Evolutionary conservation across 1,140 invertebrate species (phyloP), one percentile per base, ranked within the genome.

Genomic region (Bicyclus anynana): DNA sequence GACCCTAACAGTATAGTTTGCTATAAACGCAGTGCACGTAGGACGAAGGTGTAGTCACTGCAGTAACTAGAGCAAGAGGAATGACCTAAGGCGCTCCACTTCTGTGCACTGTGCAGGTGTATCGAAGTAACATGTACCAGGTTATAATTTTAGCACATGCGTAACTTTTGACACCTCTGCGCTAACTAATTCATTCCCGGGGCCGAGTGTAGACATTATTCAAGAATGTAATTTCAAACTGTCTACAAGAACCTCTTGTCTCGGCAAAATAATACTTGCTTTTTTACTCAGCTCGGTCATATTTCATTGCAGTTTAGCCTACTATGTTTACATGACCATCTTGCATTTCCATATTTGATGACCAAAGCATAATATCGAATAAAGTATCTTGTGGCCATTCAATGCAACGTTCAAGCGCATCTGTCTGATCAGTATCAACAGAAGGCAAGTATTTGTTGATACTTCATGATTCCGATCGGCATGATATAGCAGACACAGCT

Each of bases 21-120:
- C 14, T 38, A 17, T 5, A 9, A 13, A 33, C 37, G 12, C 14
- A 38, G 20, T 14, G 6, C 14, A 16, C 5, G 37, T 16, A 38
- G 20, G 18, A 44, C 42, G 56, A 53, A 49, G 50, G 57, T 48
- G 50, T 44, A 44, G 2, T 10, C 7, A 7, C n/a, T n/a, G 5
- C 7, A 12, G 5, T 26, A 37, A 47, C 26, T 54, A 47, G 40
- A 33, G 20, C 53, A 35, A 29, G 57, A 48, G 49, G 40, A 59
- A 59, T 17, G 57, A 59, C 57, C 57, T 47, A 44, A 53, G 50
- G 40, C 48, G 57, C 23, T 53, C 57, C 44, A 59, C 50, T 53
- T 59, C 35, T 38, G 48, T 44, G 27, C 38, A 52, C 38, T 29
- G 16, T 29, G 18, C 55, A 52, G 56, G 56, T 59, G 56, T 44